A percentile compares a stretch with the other conserved stretches of the same genome.
Evolutionary conservation across 2,113 vertebrate genomes (phyloP).

Genomic region (Chlorodrepanis virens): DNA sequence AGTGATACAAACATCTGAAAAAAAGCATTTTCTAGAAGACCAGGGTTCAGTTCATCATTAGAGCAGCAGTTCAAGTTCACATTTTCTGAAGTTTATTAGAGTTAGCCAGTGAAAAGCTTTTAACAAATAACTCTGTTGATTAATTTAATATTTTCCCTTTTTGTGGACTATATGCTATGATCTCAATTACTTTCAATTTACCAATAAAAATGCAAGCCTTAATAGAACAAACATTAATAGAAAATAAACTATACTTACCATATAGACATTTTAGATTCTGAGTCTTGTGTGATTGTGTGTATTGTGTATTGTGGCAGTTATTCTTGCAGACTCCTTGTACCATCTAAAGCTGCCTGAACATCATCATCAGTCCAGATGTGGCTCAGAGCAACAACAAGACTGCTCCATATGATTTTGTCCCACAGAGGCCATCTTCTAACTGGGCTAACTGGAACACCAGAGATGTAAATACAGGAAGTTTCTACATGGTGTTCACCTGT

Average conservation of each 20-base stretch:
- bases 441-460: background rate
- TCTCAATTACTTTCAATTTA: background rate
- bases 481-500: background rate
- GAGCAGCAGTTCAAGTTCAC: background rate
- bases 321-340: background rate
- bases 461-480: background rate
- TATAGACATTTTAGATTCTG: background rate
- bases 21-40: background rate
- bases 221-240: background rate
- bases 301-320: background rate
- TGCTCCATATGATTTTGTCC: background rate
- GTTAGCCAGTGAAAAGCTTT: background rate
- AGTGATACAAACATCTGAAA: background rate
- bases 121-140: background rate
- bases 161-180: background rate
- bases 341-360: background rate
- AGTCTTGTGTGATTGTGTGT: background rate
- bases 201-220: background rate
- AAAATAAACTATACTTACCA: background rate
- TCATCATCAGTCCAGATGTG: background rate
- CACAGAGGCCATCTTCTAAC: background rate
- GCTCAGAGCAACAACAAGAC: background rate
- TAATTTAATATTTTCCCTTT: background rate
- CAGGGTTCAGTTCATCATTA: background rate
- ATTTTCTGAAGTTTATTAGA: background rate